These are phyloP conservation scores for Argya squamiceps DNA, from an alignment of 2,797 vertebrate genomes.

Conservation along the genomic window DNA sequence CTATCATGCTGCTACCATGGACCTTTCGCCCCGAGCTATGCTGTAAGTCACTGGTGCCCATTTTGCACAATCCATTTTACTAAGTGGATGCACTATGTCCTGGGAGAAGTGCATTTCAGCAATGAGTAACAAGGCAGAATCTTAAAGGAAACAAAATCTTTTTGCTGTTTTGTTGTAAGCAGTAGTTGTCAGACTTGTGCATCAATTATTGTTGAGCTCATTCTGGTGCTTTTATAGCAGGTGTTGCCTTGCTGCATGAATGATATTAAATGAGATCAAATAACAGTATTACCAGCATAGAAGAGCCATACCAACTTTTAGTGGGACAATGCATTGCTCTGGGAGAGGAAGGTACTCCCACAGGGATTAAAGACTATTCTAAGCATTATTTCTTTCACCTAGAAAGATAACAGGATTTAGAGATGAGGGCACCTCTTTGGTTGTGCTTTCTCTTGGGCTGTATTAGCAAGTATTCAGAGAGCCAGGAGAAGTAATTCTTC, in stretches of 20 bases:
- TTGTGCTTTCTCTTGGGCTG: background rate
- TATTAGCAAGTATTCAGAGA: background rate
- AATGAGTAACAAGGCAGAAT: background rate
- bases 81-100: accelerated
- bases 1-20: background rate
- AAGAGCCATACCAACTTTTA: background rate
- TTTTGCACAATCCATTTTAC: background rate
- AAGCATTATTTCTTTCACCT: background rate
- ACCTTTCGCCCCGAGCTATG: background rate
- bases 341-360: background rate
- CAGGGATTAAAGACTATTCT: background rate
- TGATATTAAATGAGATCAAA: background rate
- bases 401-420: background rate
- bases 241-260: background rate
- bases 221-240: background rate
- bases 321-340: background rate
- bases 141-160: background rate
- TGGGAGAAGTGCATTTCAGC: background rate
- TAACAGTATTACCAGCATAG: background rate
- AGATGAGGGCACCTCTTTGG: background rate
- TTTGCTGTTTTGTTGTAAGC: background rate
- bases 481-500: background rate
- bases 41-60: background rate
- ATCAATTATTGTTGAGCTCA: background rate
- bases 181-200: background rate